Conservation (phyloP, 2,113 vertebrate species). For the Oenanthe oenanthe region DNA sequence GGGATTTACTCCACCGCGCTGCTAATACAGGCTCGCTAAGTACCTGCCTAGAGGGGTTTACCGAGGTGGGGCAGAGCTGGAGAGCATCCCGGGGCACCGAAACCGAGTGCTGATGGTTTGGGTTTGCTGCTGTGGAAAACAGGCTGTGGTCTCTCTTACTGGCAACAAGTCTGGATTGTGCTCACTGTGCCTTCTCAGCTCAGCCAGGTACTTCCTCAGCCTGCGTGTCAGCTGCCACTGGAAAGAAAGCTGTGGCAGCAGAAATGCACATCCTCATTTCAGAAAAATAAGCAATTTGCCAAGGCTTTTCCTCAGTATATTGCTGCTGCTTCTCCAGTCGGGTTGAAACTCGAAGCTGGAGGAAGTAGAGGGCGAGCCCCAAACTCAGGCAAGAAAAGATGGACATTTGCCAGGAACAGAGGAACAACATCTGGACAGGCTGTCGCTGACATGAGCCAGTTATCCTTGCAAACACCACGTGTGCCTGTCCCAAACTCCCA, state of each 20-base stretch:
- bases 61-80: background rate
- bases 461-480: background rate
- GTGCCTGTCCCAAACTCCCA: background rate
- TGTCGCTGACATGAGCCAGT: fast-evolving
- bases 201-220: background rate
- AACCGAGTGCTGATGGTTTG: background rate
- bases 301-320: background rate
- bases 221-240: fast-evolving
- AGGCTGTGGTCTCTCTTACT: background rate
- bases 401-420: background rate
- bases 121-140: background rate
- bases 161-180: background rate
- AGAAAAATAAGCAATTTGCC: background rate
- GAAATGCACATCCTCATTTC: background rate
- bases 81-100: background rate
- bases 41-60: background rate
- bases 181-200: background rate
- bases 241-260: background rate
- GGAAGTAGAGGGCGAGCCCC: background rate
- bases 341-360: background rate
- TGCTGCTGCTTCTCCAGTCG: background rate
- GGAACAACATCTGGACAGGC: background rate
- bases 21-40: background rate
- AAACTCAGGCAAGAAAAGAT: background rate
- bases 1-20: background rate